Base-by-base conservation (phyloP, 2,113 vertebrate species). In the Tylochromis polylepis region DNA sequence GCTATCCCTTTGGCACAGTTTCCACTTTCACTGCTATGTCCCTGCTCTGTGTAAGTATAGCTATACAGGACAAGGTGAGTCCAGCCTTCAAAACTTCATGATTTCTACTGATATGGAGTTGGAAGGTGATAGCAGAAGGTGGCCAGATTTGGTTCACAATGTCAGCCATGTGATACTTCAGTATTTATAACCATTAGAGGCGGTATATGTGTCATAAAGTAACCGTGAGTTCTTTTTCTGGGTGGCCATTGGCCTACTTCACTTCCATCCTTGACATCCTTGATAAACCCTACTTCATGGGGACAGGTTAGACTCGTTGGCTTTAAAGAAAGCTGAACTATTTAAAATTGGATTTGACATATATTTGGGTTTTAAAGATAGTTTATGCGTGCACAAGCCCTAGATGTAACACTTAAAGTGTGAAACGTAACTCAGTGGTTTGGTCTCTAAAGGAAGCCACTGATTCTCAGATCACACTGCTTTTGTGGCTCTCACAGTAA, bases 141-240 rank as follows among this genome's bases (percentile, higher is more conserved):
- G 92, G 88, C 78, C 86, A 92, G 56, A 95, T 95, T 94, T 94
- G 93, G 94, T 94, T 94, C 93, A 94, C 79, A 75, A 85, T 94
- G 95, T 93, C 94, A 93, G 90, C 87, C 56, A 57, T 92, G 94
- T 91, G 94, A 94, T 91, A 65, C 84, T 91, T 95, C 83, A 92
- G 92, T 95, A 96, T 96, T 95, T 96, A 94, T 96, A 96, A 95
- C 94, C 92, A 93, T 94, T 95, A 94, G 90, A 80, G 88, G 78
- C 60, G 51, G 86, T 93, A 95, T 92, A 93, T 95, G 87, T 94
- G 93, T 95, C 91, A 95, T 62, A 79, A 81, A 90, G 91, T 92
- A 77, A 89, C 88, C 55, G 88, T 51, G 4, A 82, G 49, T 85
- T 92, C 82, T 90, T 95, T 95, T 95, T 95, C 87, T 93, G 90